phyloP scores from a whole-genome alignment of 2,113 vertebrate genomes.

The Eptesicus fuscus region DNA sequence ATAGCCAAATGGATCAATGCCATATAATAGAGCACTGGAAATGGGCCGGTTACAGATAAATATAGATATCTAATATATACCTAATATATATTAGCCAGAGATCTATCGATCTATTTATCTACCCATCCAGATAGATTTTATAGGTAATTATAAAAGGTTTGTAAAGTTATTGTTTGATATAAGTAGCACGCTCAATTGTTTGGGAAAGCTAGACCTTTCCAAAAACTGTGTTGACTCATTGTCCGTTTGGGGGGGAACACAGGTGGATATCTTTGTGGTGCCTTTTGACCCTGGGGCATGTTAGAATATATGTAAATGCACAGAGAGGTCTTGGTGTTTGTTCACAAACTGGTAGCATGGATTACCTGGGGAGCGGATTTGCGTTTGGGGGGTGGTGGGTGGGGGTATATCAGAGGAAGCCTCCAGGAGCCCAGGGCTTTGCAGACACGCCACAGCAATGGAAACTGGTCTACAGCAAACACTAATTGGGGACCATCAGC shows the following conservation, averaged over 20 bases:
- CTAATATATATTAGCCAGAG: background rate
- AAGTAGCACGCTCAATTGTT: background rate
- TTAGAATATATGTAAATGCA: background rate
- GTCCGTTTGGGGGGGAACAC: background rate
- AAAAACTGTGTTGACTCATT: background rate
- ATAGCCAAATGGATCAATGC: background rate
- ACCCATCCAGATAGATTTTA: background rate
- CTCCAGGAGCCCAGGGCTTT: background rate
- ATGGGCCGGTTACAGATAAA: background rate
- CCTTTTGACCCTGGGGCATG: background rate
- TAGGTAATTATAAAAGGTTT: background rate
- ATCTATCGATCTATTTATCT: background rate
- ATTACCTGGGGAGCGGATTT: background rate
- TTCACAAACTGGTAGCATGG: background rate
- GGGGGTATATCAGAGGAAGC: background rate
- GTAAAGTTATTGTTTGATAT: background rate
- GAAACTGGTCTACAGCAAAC: background rate
- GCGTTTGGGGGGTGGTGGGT: background rate
- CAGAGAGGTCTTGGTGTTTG: background rate
- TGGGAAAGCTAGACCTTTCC: background rate
- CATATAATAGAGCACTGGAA: background rate
- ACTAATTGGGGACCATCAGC: background rate
- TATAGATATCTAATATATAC: background rate
- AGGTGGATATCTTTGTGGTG: background rate
- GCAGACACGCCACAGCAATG: rapidly evolving